A percentile compares a stretch with the other conserved stretches of the same genome.
phyloP scores from a whole-genome alignment of 2,113 vertebrate species.

The Coreoperca whiteheadi region DNA sequence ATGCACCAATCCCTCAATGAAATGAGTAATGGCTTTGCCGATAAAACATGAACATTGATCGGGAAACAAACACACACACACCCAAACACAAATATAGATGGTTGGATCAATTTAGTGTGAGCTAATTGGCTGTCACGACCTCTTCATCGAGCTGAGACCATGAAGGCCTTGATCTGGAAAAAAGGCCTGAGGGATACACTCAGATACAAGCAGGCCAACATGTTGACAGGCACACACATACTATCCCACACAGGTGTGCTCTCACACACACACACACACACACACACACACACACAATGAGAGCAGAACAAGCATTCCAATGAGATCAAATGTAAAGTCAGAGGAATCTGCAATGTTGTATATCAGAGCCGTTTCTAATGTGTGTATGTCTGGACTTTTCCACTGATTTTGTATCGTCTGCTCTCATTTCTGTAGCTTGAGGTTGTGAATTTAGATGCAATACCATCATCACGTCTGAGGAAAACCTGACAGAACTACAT shows the following conservation, averaged over 20 bases:
- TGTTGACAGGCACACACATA: constrained; percentile 1
- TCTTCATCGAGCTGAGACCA: constrained; percentile 65
- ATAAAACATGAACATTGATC: constrained; percentile 73
- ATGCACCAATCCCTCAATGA: constrained; percentile 52
- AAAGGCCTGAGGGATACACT: constrained; percentile 59
- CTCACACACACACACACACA: neutral
- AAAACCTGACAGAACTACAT: neutral
- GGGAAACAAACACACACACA: constrained; percentile 21
- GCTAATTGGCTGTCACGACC: constrained; percentile 78
- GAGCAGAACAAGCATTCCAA: constrained; percentile 13
- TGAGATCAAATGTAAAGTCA: constrained; percentile 39
- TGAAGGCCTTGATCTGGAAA: constrained; percentile 70
- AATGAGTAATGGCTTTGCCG: constrained; percentile 69
- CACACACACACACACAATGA: neutral
- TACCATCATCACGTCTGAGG: constrained; percentile 1
- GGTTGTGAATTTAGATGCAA: neutral
- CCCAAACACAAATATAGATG: constrained; percentile 20
- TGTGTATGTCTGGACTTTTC: neutral
- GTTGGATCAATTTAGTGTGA: constrained; percentile 69
- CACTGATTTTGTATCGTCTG: neutral
- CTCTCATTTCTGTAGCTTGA: constrained; percentile 26
- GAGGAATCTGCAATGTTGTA: constrained; percentile 5
- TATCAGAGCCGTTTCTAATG: constrained; percentile 21
- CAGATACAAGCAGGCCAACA: constrained; percentile 46
- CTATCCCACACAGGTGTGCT: neutral